Base-by-base conservation (phyloP, 2,797 vertebrate species). In the Hirundo rustica region DNA sequence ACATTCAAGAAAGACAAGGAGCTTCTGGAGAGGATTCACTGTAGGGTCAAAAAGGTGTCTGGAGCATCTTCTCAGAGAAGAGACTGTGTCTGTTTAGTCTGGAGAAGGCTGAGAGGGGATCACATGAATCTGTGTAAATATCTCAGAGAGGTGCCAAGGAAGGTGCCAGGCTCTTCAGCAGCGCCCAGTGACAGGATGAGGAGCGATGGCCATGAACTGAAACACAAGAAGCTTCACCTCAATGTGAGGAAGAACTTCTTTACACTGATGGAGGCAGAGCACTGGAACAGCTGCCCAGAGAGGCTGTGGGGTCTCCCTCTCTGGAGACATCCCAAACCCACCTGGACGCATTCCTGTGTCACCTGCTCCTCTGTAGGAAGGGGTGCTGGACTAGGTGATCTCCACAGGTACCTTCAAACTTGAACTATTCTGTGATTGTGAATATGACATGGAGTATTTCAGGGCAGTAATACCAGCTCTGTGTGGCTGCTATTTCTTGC, bases 361-460 rank as follows among this genome's bases (percentile, higher is more conserved):
- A 21, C 64, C 42, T 64, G 64, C 48, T 10, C 21, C 34, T 67
- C 70, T 15, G 47, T 36, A 9, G 62, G 21, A 3, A 20, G 34
- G 26, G 13, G 1, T 6, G 8, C 25, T 30, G 70, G 34, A 18
- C 13, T 67, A 54, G 29, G 2, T 42, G 22, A 20, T 61, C 55
- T 44, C 55, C 64, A 62, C 16, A 76, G 50, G 2, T 44, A 5
- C 19, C 23, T 62, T 75, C 71, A 10, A 38, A 22, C 32, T 20
- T 1, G 1, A 38, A 2, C 44, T 29, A 0, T 10, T 30, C 36
- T 55, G 19, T 55, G 64, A 14, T 23, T 0, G 1, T 29, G 29
- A 58, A 34, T 58, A 29, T 66, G 8, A 47, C 45, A 19, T 34
- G 34, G 21, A 45, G 5, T 51, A 13, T 80, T 88, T 72, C 14